These are phyloP conservation scores for Littorina saxatilis DNA, from an alignment of 1,140 invertebrate genomes.

Conservation along the genomic window DNA sequence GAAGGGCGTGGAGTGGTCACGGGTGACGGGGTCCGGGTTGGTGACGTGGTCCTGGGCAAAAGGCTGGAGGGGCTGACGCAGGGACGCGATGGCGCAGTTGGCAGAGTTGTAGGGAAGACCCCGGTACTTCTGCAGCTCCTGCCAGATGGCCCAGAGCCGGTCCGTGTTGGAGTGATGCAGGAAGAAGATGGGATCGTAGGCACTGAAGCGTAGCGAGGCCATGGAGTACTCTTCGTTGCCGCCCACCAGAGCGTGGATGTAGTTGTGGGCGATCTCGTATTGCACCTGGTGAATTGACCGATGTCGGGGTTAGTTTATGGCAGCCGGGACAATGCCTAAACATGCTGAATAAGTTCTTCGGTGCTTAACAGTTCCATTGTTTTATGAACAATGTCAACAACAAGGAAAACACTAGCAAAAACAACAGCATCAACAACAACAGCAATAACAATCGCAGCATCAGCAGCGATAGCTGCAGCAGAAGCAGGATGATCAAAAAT, in stretches of 20 bases:
- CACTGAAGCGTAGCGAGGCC: constrained; percentile 48
- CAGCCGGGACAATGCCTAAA: no score
- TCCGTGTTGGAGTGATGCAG: constrained; percentile 55
- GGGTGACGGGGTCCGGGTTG: constrained; percentile 40
- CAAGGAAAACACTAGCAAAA: no score
- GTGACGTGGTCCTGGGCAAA: constrained; percentile 33
- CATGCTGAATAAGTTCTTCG: no score
- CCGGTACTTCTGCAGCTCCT: constrained; percentile 47
- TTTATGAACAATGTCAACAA: no score
- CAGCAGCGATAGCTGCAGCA: no score
- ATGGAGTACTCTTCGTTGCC: constrained; percentile 48
- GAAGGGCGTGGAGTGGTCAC: constrained; percentile 47
- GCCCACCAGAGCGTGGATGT: constrained; percentile 49
- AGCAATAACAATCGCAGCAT: no score
- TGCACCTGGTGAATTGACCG: no score
- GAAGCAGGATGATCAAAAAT: no score
- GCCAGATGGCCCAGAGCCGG: constrained; percentile 56
- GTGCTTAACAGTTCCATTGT: no score
- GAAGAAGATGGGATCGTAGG: constrained; percentile 48
- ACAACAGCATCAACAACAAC: no score
- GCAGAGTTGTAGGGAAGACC: constrained; percentile 46
- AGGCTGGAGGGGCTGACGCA: constrained; percentile 41
- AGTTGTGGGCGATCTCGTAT: constrained; percentile 53
- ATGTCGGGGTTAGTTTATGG: no score
- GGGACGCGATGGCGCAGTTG: constrained; percentile 45